Evolutionary conservation across 92 coral and sea anemone genomes (phyloP), one percentile per base, ranked within the genome.

Genomic region (Nematostella vectensis): DNA sequence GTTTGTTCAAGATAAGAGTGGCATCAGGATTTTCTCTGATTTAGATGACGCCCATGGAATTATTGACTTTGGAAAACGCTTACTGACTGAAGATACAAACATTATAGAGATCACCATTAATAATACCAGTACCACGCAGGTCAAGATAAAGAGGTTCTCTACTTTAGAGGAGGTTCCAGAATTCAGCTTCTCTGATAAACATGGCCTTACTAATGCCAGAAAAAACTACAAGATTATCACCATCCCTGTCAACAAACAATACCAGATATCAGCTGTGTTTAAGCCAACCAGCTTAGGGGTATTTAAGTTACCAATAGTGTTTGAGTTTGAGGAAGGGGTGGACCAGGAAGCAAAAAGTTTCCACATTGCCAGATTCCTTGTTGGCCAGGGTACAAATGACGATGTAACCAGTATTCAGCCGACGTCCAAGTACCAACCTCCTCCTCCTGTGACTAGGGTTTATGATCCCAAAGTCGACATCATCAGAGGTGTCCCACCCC

Each of bases 361-460:
- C 65, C 83, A 85, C 37, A 80, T 85, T 39, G 83, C 82, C 8
- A 69, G 86, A 49, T 80, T 75, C 56, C 40, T 85, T 23, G 70
- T 52, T 50, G 88, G 83, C 29, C 81, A 75, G 48, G 74, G 82
- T 25, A 82, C 71, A 1, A 70, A 75, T 44, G 75, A 71, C 1
- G 77, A 70, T 47, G 88, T 85, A 0, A 27, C 60, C 47, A 71
- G 80, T 11, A 61, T 85, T 44, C 71, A 74, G 24, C 95, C 95
- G 2, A 66, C 67, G 20, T 28, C 63, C 9, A 69, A 72, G 21
- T 85, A 79, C 48, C 81, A 62, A 15, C 87, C 67, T 36, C 95
- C 88, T 3, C 63, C 75, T 38, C 83, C 88, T 23, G 56, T 85
- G 15, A 76, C 95, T 8, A 75, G 69, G 40, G 82, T 85, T 23